These are phyloP conservation scores for Neelides folsomi DNA, from an alignment of 2,888 invertebrate genomes.

Conservation along the genomic window DNA sequence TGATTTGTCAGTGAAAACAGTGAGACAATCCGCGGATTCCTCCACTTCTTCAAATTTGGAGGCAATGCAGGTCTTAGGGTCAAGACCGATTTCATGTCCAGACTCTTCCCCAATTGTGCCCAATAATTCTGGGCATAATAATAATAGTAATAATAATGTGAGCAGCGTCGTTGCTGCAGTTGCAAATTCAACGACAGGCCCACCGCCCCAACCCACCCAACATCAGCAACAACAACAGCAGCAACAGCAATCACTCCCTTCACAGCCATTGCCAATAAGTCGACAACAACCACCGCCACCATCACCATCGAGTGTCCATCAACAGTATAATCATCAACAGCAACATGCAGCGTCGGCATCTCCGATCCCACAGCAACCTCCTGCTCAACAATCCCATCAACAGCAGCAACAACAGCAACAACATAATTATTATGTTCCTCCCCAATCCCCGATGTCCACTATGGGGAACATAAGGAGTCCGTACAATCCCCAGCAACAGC, in stretches of 20 bases:
- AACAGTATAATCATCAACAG: too few relatives aligned
- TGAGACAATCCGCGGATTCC: slow-evolving; percentile 75
- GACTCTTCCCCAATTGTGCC: slow-evolving; percentile 24
- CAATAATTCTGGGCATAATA: slow-evolving; percentile 2
- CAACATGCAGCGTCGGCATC: slow-evolving; percentile 8
- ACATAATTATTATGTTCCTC: slow-evolving; percentile 9
- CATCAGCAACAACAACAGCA: slow-evolving; percentile 18
- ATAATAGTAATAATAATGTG: slow-evolving; percentile 13
- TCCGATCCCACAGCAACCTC: slow-evolving; percentile 8
- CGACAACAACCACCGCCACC: slow-evolving; percentile 21
- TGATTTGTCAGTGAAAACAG: slow-evolving; percentile 77
- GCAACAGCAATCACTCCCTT: slow-evolving; percentile 18
- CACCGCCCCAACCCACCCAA: slow-evolving; percentile 9
- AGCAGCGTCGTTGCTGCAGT: slow-evolving; percentile 27
- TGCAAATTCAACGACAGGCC: slow-evolving; percentile 26
- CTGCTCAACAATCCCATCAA: not conserved
- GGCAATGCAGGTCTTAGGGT: slow-evolving; percentile 8
- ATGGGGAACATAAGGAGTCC: slow-evolving; percentile 7
- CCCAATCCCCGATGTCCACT: not conserved
- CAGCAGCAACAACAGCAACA: slow-evolving; percentile 7
- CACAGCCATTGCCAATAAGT: slow-evolving; percentile 13
- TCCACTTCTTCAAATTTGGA: slow-evolving; percentile 46
- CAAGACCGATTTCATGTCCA: slow-evolving; percentile 23
- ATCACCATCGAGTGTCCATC: not conserved
- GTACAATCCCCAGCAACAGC: slow-evolving; percentile 13